Conservation (phyloP, 2,797 vertebrate genomes). For the Pseudochaenichthys georgianus region DNA sequence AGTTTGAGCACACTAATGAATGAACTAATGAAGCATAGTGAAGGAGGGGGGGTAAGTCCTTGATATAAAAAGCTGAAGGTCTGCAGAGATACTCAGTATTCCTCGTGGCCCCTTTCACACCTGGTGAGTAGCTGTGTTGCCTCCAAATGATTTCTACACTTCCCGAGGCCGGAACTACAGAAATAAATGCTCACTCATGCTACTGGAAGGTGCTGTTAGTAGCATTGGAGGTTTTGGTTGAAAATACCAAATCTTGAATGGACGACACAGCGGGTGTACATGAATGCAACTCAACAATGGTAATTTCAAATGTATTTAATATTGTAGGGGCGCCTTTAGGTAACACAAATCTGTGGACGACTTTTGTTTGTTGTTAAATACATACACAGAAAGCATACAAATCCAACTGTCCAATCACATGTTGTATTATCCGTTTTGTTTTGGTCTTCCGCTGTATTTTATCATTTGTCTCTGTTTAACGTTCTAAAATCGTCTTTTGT, state of each 20-base stretch:
- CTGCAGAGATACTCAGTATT: constrained; percentile 49
- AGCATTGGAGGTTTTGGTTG: not conserved
- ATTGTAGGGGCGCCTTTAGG: not conserved
- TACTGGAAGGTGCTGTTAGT: not conserved
- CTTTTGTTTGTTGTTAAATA: not conserved
- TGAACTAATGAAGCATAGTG: constrained; percentile 59
- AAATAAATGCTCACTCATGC: constrained; percentile 12
- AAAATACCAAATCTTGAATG: not conserved
- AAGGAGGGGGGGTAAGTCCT: constrained; percentile 37
- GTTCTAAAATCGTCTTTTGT: no score
- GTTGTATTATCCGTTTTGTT: no score
- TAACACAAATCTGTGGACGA: not conserved
- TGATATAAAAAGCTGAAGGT: constrained; percentile 60
- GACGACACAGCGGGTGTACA: not conserved
- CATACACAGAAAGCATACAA: no score
- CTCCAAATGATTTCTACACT: constrained; percentile 44
- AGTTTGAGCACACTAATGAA: constrained; percentile 62
- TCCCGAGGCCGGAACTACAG: not conserved
- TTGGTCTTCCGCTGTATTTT: not conserved
- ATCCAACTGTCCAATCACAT: no score
- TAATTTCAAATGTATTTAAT: not conserved
- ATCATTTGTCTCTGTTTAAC: no score
- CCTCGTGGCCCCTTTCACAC: constrained; percentile 53
- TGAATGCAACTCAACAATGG: not conserved
- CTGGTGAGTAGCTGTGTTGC: constrained; percentile 43